Base-by-base conservation (phyloP, 2,113 vertebrate genomes). In the Rana temporaria region DNA sequence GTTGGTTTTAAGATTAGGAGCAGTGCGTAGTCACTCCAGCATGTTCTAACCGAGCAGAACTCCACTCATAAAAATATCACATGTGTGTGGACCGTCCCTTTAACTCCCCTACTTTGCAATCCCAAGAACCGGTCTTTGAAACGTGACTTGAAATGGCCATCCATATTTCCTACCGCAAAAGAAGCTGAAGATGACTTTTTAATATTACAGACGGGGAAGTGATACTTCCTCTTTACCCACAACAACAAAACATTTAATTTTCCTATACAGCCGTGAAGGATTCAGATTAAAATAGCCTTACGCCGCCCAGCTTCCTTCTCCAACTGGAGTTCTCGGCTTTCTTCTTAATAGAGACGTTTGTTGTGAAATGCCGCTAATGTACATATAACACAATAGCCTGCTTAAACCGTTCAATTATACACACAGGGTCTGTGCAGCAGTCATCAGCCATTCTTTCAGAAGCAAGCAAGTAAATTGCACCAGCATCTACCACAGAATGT, bases 371-470 rank as follows among this genome's bases (percentile, higher is more conserved):
- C 79, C 53, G 22, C 32, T 63, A 81, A 81, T 81, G 64, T 72
- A 71, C 67, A 81, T 72, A 71, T 72, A 81, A 68, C 68, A 79
- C 48, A 81, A 81, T 81, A 48, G 19, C 4, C 68, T 22, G 24
- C 68, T 70, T 73, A 72, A 81, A 81, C 79, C 26, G 55, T 81
- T 81, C 68, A 71, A 81, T 81, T 81, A 81, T 81, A 64, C 57
- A 64, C 69, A 65, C 38, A 64, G 79, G 67, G 34, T 57, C 55
- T 52, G 68, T 53, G 62, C 22, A 53, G 38, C 68, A 63, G 42
- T 59, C 57, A 81, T 81, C 79, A 81, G 38, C 57, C 57, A 32
- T 81, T 81, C 57, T 72, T 68, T 81, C 60, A 72, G 42, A 72
- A 73, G 56, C 57, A 42, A 52, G 64, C 24, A 22, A 68, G 77